Base-by-base conservation (phyloP, 2,797 vertebrate species). In the Scolopax bukidnonensis region DNA sequence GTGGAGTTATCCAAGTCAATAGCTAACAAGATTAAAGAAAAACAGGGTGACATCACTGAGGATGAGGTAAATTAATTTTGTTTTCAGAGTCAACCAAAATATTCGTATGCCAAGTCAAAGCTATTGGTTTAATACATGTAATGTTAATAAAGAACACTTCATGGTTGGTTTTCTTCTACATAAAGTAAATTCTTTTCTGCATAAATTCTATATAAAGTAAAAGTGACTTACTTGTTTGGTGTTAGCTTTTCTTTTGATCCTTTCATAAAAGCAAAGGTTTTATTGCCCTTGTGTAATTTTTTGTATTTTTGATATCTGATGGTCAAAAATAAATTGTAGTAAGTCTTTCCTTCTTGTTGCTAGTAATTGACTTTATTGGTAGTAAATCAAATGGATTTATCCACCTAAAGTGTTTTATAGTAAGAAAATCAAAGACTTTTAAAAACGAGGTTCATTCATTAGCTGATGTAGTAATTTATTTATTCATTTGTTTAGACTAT, bases 1-100 rank as follows among this genome's bases (percentile, higher is more conserved):
- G 99, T 99, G 94, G 99, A 99, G 87, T 97, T 99, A 88, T 99
- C 99, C 63, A 99, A 98, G 97, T 99, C 99, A 77, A 99, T 99
- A 89, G 99, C 99, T 87, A 99, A 98, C 97, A 99, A 99, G 97
- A 99, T 99, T 95, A 99, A 99, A 98, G 99, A 99, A 93, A 99
- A 99, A 92, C 99, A 99, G 96, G 99, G 99, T 74, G 98, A 99
- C 95, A 99, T 99, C 97, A 99, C 99, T 83, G 99, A 99, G 97
- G 99, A 99, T 96, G 99, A 99, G 99, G 99, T 99, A 96, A 97
- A 61, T 77, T 4, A 60, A 47, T 81, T 68, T 60, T 59, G 30
- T 19, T 92, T 87, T 67, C 73, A 56, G 53, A 59, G 68, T 82
- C 61, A 56, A 51, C 16, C 43, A 5, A 79, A 70, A 50, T 32